Conservation (phyloP, 2,113 vertebrate species). For the Macaca mulatta region DNA sequence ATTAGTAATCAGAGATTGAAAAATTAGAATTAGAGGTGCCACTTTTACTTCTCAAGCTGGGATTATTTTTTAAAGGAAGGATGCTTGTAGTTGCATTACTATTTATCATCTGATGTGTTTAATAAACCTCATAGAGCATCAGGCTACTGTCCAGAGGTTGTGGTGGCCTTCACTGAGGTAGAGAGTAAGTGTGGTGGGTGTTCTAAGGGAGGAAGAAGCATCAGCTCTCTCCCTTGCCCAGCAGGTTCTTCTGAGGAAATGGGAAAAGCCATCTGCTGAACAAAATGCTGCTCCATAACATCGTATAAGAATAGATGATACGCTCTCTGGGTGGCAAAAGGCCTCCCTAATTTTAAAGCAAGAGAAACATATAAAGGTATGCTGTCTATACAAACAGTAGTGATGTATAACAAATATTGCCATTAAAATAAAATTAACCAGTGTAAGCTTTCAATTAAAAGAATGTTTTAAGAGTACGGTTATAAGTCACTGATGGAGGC, state of each 20-base stretch:
- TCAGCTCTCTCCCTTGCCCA: neutral
- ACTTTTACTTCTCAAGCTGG: neutral
- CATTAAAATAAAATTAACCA: constrained; percentile 5
- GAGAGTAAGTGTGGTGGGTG: neutral
- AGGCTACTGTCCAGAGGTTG: neutral
- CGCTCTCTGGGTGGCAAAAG: constrained; percentile 77
- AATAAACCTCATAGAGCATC: neutral
- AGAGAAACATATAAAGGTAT: constrained; percentile 61
- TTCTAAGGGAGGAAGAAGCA: neutral
- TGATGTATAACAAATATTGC: neutral
- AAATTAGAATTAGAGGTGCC: neutral
- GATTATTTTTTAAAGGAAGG: neutral
- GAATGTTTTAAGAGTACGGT: neutral
- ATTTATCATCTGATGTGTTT: neutral
- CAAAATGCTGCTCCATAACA: constrained; percentile 64
- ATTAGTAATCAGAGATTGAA: neutral
- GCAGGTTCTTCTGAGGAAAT: neutral
- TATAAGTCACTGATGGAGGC: neutral
- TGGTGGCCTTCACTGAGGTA: neutral
- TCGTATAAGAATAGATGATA: constrained; percentile 67
- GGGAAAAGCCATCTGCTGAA: constrained; percentile 49
- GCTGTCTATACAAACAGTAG: constrained; percentile 52
- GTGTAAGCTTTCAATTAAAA: neutral
- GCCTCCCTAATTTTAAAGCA: constrained; percentile 66
- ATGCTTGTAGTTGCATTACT: neutral